Evolutionary conservation across 2,888 invertebrate genomes (phyloP).

Genomic region (Lasioglossum vierecki): DNA sequence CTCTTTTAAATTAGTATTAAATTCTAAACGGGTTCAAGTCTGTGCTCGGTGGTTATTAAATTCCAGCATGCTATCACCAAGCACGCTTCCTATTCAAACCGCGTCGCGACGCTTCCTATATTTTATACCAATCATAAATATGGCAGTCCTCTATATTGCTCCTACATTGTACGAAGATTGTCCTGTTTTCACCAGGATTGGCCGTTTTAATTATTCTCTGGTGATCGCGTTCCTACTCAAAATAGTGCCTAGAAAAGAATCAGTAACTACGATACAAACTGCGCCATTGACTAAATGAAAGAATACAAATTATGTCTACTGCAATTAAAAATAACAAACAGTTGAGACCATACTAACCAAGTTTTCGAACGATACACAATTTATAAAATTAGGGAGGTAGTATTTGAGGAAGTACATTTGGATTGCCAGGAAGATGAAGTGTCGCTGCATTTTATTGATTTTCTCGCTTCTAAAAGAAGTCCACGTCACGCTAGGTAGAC

Average conservation of each 20-base stretch:
- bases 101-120: conserved; percentile 27
- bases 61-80: conserved; percentile 62
- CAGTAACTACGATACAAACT: background rate
- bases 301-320: background rate
- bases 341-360: background rate
- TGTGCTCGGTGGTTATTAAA: conserved; percentile 72
- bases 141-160: conserved; percentile 61
- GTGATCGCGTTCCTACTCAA: background rate
- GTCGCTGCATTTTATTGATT: background rate
- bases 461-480: background rate
- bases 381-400: background rate
- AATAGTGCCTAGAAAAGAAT: background rate
- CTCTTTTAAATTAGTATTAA: conserved; percentile 79
- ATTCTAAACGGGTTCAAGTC: conserved; percentile 69
- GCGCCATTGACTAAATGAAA: background rate
- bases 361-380: background rate
- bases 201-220: background rate
- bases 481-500: background rate
- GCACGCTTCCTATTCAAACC: conserved; percentile 33
- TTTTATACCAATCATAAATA: conserved; percentile 70
- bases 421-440: background rate
- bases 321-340: background rate
- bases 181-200: background rate
- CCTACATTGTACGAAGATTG: conserved; percentile 11
- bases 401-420: background rate